Evolutionary conservation across 2,797 vertebrate genomes (phyloP).

Genomic region (Enteromius anoplus): DNA sequence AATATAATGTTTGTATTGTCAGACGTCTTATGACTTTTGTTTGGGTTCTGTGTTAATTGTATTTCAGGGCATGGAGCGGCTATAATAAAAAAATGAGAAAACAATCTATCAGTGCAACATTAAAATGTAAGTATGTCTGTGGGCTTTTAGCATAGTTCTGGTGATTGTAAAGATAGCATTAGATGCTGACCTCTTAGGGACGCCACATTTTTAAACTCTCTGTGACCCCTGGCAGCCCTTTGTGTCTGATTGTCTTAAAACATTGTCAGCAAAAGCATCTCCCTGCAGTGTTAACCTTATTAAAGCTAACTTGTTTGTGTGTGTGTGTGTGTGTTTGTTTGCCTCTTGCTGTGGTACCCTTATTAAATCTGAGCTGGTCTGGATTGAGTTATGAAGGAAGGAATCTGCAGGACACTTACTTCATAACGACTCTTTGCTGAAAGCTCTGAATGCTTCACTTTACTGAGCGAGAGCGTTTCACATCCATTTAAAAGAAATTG

Average conservation of each 20-base stretch:
- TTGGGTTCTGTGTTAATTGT: neutral
- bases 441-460: constrained; percentile 20
- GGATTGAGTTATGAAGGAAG: constrained; percentile 23
- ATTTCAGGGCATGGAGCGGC: neutral
- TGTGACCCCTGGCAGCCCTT: constrained; percentile 39
- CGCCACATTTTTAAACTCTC: constrained; percentile 39
- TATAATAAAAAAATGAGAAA: neutral
- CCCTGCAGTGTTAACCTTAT: constrained; percentile 33
- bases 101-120: neutral
- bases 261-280: neutral
- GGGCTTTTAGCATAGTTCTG: constrained; percentile 18
- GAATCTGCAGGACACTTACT: constrained; percentile 8
- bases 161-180: constrained; percentile 17
- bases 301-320: constrained; percentile 22
- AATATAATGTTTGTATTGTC: neutral
- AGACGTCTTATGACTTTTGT: constrained; percentile 8
- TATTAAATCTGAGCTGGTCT: constrained; percentile 31
- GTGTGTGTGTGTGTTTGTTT: constrained; percentile 15
- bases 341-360: constrained; percentile 22
- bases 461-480: neutral
- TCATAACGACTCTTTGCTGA: constrained; percentile 37
- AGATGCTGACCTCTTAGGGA: constrained; percentile 19
- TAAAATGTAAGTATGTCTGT: neutral
- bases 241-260: constrained; percentile 37
- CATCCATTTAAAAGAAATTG: constrained; percentile 12